Evolutionary conservation across 2,888 invertebrate species (phyloP), one percentile per base, ranked within the genome.

Genomic region (Philhelius pedissequus): DNA sequence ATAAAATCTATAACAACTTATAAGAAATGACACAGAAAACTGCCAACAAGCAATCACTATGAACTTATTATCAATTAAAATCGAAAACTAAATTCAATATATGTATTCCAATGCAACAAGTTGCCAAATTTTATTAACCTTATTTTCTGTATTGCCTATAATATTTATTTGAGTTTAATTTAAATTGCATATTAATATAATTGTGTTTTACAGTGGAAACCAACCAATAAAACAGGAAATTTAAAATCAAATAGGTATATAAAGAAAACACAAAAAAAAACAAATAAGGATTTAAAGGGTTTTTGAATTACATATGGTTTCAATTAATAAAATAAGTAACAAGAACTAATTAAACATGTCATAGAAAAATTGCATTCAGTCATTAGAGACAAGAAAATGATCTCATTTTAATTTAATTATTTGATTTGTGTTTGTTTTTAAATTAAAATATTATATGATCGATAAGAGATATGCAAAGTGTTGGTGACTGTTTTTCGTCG

Each of bases 21-120:
- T 68, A 70, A 48, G 32, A 84, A 70, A 75, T 54, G 52, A 84
- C 84, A 84, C 84, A 76, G 50, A 78, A 78, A 80, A 84, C 84
- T 84, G 84, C 84, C 84, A 84, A 84, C 35, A 84, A 84, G 84
- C 84, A 84, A 84, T 84, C 84, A 84, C 80, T 84, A 80, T 69
- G 50, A 79, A 69, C 69, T 83, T 79, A 83, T 75, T 69, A 80
- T n/a, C n/a, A 80, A 64, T 22, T 64, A 62, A 64, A 60, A 52
- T 30, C 35, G 27, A 58, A 70, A 66, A 70, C 7, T n/a, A 38
- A 50, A 50, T 48, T 15, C 50, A 74, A 64, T 60, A 68, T 45
- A 64, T 60, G 60, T 45, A 70, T 20, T 62, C 15, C 15, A 76
- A 64, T 66, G 60, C 68, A 75, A 69, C 50, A 62, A 50, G 58